phyloP scores from a whole-genome alignment of 2,888 invertebrate species.

The Calliphora vomitoria region DNA sequence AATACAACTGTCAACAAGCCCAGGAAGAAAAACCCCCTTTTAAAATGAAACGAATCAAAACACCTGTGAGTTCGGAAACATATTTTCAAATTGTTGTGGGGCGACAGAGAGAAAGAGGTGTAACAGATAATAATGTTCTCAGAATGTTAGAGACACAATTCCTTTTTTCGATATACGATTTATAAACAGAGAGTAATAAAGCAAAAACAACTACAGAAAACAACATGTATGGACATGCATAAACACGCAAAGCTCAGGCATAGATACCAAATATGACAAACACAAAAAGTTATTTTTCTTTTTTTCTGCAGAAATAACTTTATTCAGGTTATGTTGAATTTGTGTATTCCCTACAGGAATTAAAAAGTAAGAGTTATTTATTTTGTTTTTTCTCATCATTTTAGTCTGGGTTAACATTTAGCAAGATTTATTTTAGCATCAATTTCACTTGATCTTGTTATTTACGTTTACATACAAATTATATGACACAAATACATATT shows the following conservation, averaged over 20 bases:
- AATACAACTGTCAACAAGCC: slow-evolving; percentile 30
- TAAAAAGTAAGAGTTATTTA: no score
- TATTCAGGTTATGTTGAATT: not conserved
- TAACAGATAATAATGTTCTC: not conserved
- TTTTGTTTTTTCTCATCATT: no score
- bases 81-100: not conserved
- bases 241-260: slow-evolving; percentile 62
- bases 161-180: not conserved
- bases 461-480: no score
- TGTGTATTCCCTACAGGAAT: not conserved
- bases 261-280: slow-evolving; percentile 36
- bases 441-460: no score
- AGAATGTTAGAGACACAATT: slow-evolving; percentile 2
- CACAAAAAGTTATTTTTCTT: not conserved
- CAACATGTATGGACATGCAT: slow-evolving; percentile 57
- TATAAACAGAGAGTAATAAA: slow-evolving; percentile 36
- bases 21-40: slow-evolving; percentile 10
- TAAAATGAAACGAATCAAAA: slow-evolving; percentile 51
- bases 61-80: slow-evolving; percentile 56
- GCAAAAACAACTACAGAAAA: slow-evolving; percentile 20
- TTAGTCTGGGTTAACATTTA: not conserved
- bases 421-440: no score
- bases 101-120: not conserved
- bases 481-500: no score
- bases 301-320: not conserved